These are phyloP conservation scores for Brachynemurus nebulosus DNA, from an alignment of 2,888 invertebrate species.

Conservation along the genomic window DNA sequence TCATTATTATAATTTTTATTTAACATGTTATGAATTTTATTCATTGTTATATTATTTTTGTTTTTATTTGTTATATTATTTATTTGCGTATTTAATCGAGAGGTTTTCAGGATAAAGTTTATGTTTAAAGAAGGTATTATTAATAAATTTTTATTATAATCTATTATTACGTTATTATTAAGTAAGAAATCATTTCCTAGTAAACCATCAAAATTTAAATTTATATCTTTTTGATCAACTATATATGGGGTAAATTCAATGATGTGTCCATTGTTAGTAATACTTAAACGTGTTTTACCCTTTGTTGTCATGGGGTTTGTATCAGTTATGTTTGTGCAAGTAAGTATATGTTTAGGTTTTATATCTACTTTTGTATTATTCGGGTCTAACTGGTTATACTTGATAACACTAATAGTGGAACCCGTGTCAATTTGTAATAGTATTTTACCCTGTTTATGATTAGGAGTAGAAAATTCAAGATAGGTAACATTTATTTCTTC, in stretches of 20 bases:
- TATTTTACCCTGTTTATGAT: not conserved
- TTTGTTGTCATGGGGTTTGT: not conserved
- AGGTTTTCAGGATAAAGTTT: no score
- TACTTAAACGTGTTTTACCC: not conserved
- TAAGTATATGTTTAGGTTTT: not conserved
- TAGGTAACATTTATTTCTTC: not conserved
- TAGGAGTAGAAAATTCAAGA: not conserved
- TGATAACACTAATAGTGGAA: not conserved
- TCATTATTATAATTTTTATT: not conserved
- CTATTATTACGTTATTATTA: not conserved
- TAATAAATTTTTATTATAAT: not conserved
- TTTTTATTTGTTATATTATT: no score
- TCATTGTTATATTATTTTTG: not conserved
- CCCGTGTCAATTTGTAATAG: not conserved
- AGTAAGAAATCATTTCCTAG: not conserved
- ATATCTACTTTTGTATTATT: not conserved
- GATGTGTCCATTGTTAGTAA: not conserved
- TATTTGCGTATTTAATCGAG: no score
- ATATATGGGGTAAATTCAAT: not conserved
- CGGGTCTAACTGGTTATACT: not conserved
- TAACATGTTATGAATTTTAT: no score
- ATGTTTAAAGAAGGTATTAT: no score
- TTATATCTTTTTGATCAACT: not conserved
- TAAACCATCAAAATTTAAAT: not conserved
- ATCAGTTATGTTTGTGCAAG: not conserved